These are phyloP conservation scores for Hypanus sabinus DNA, from an alignment of 2,113 vertebrate genomes.

Conservation along the genomic window DNA sequence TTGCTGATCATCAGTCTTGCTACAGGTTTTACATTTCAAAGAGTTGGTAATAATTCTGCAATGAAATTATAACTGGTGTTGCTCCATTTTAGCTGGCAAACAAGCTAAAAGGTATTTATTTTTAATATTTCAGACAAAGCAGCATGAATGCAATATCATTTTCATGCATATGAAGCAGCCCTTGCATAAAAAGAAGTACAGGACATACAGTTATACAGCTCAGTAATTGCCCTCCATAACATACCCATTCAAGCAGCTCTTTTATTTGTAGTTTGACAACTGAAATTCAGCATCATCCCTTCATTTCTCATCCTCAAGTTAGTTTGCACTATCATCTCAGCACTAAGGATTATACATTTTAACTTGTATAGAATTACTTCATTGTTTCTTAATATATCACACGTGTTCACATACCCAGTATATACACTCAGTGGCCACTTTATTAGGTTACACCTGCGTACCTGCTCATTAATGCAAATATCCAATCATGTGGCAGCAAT, in stretches of 20 bases:
- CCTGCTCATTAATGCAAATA: too few species aligned
- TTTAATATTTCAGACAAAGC: constrained; percentile 41
- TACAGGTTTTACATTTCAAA: constrained; percentile 45
- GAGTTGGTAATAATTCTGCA: constrained; percentile 41
- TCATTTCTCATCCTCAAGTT: background rate
- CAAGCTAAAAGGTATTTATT: constrained; percentile 41
- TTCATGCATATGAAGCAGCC: background rate
- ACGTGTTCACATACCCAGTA: background rate
- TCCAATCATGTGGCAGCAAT: too few species aligned
- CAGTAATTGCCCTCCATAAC: constrained; percentile 27
- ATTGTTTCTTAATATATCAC: background rate
- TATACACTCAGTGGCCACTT: too few species aligned
- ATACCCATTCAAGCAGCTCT: constrained; percentile 15
- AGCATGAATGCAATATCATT: background rate
- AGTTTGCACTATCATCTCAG: background rate
- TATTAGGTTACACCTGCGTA: too few species aligned
- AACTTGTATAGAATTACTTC: background rate
- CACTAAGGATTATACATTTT: background rate
- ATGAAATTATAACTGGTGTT: constrained; percentile 39
- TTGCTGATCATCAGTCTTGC: constrained; percentile 41
- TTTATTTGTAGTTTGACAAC: constrained; percentile 16
- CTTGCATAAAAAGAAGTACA: constrained; percentile 26
- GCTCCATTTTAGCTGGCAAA: constrained; percentile 20
- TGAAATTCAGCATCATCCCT: background rate
- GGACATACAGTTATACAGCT: constrained; percentile 17